Base-by-base conservation (phyloP, 2,888 invertebrate genomes). In the Alcis repandata region DNA sequence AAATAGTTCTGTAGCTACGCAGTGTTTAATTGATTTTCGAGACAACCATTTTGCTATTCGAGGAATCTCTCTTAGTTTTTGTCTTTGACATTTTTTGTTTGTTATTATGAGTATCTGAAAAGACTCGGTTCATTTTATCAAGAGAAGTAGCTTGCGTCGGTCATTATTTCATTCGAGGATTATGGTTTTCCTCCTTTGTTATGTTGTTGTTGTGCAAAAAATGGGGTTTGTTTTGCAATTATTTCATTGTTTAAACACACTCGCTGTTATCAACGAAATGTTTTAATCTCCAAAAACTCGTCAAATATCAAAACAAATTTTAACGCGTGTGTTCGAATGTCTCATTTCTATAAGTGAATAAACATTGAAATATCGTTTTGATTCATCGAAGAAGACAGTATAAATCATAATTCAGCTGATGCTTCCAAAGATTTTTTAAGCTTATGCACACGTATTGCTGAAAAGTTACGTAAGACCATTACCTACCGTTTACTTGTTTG, bases 131-230 rank as follows among this genome's bases (percentile, higher is more conserved):
- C n/a, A n/a, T 51, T 33, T 45, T 43, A 59, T 59, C 43, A 59
- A 36, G 38, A 40, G 11, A 40, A 53, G 15, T 49, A 32, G 54
- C 19, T 60, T 33, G 38, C 10, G 36, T 9, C 38, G 13, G 17
- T 60, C 32, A 10, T 52, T 52, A 45, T 60, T 60, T 36, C n/a
- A 59, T 45, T 43, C 22, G 8, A 20, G 8, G 17, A 52, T 22
- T 33, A 36, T 36, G 52, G 53, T 40, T 63, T 58, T 33, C 63
- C 58, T 63, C 33, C 17, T 53, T 33, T 43, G 27, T 52, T 48
- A 17, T 56, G 32, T 48, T 33, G 46, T 54, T 61, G 54, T 60
- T 52, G 22, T 22, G 15, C 19, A 22, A n/a, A 22, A n/a, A 20
- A 0, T 49, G 17, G 33, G 36, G 20, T 38, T 38, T 52, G 2